phyloP scores from a whole-genome alignment of 1,140 invertebrate genomes.

The Varroa destructor region DNA sequence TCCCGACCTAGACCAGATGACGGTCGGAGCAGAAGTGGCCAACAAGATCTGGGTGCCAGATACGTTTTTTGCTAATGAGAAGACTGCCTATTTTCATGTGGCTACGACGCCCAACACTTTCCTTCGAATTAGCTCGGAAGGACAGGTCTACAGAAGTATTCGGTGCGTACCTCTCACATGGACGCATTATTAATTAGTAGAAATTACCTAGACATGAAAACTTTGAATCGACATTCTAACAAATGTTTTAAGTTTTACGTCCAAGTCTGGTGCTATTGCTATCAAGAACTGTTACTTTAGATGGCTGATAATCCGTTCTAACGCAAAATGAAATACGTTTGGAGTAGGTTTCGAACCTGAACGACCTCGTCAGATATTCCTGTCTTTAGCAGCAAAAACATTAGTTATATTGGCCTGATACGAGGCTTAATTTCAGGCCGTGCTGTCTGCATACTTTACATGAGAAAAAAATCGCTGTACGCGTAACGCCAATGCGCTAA shows the following conservation, averaged over 20 bases:
- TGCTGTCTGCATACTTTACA: no score
- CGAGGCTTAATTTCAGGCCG: no score
- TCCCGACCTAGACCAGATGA: constrained; percentile 41
- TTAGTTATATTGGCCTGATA: no score
- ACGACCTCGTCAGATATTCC: no score
- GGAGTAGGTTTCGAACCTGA: no score
- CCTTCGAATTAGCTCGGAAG: constrained; percentile 43
- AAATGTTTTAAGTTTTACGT: not conserved
- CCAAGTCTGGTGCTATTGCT: not conserved
- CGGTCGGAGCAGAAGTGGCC: constrained; percentile 46
- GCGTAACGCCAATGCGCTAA: no score
- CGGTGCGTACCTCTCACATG: constrained; percentile 37
- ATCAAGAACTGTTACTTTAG: no score
- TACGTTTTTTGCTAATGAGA: constrained; percentile 48
- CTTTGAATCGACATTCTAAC: not conserved
- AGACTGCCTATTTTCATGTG: constrained; percentile 46
- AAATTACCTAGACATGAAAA: not conserved
- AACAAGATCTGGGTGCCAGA: constrained; percentile 47
- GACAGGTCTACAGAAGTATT: constrained; percentile 44
- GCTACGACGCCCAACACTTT: constrained; percentile 49
- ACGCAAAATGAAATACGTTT: no score
- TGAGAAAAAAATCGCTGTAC: no score
- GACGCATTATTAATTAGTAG: no score
- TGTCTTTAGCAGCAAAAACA: no score
- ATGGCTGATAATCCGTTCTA: no score